Percentiles rank a stretch among this genome's conserved stretches.
phyloP scores from a whole-genome alignment of 2,113 vertebrate genomes.

The Mugil cephalus region DNA sequence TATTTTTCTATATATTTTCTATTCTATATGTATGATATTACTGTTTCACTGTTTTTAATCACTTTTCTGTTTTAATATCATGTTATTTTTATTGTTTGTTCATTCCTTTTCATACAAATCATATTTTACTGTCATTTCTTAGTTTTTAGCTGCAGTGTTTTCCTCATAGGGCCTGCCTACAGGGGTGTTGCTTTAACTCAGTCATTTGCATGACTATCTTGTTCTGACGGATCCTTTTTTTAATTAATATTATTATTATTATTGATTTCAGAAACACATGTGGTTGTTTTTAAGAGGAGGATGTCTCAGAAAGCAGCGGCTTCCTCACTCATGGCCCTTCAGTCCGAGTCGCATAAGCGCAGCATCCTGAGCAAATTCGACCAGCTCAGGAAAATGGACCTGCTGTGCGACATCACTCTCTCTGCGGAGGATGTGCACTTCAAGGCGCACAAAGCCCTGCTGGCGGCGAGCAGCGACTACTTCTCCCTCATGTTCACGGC shows the following conservation, averaged over 20 bases:
- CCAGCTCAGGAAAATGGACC: conserved; percentile 88
- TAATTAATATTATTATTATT: no score
- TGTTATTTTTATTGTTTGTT: no score
- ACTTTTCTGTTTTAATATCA: no score
- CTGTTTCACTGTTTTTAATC: no score
- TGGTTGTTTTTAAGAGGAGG: conserved; percentile 4
- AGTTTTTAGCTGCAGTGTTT: not conserved
- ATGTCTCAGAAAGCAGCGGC: conserved; percentile 82
- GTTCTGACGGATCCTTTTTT: not conserved
- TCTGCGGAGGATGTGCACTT: conserved; percentile 92
- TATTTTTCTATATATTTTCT: no score
- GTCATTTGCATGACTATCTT: not conserved
- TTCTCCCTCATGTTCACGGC: conserved; percentile 94
- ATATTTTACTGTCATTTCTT: no score
- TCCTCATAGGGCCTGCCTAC: no score
- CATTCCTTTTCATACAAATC: no score
- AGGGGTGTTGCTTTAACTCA: not conserved
- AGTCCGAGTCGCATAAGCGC: conserved; percentile 89
- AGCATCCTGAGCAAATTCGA: conserved; percentile 90
- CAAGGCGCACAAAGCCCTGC: conserved; percentile 94
- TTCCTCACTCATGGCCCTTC: conserved; percentile 77
- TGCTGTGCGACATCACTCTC: conserved; percentile 94
- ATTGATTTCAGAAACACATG: not conserved
- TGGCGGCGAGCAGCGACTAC: conserved; percentile 97
- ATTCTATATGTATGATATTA: no score